phyloP scores from a whole-genome alignment of 2,888 invertebrate species.

The Spisula solida region DNA sequence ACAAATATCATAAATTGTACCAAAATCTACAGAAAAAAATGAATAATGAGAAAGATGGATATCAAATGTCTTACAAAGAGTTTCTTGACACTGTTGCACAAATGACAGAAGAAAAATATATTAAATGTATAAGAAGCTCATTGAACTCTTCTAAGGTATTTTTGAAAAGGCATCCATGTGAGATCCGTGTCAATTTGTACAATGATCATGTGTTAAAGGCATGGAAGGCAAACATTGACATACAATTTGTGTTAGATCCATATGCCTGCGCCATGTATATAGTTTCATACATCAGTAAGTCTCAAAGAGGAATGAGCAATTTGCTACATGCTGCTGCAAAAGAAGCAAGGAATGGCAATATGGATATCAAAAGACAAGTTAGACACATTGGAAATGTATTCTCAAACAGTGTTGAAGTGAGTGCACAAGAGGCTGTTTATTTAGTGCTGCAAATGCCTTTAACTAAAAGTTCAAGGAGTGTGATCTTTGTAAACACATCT shows the following conservation, averaged over 20 bases:
- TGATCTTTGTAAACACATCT: constrained; percentile 69
- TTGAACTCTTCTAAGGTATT: constrained; percentile 58
- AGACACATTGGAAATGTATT: constrained; percentile 68
- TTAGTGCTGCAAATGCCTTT: constrained; percentile 71
- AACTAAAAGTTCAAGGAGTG: constrained; percentile 61
- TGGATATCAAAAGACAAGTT: constrained; percentile 63
- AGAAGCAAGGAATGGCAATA: constrained; percentile 65
- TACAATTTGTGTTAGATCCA: constrained; percentile 63
- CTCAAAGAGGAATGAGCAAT: constrained; percentile 68
- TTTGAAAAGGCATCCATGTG: constrained; percentile 53
- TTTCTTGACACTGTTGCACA: not conserved
- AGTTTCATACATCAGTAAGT: constrained; percentile 66
- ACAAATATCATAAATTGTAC: no score
- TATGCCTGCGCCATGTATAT: constrained; percentile 55
- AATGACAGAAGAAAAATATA: constrained; percentile 49
- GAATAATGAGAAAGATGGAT: no score
- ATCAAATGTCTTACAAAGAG: no score
- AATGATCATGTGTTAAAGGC: constrained; percentile 51
- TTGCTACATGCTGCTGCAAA: constrained; percentile 61
- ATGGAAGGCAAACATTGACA: constrained; percentile 68
- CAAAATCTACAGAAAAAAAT: no score
- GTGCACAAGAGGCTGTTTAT: constrained; percentile 72
- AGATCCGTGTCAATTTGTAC: constrained; percentile 61
- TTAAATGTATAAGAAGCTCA: constrained; percentile 43
- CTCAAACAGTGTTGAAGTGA: constrained; percentile 66